Evolutionary conservation across 1,140 invertebrate genomes (phyloP).

Genomic region (Ceratoteleas bidentatus): DNA sequence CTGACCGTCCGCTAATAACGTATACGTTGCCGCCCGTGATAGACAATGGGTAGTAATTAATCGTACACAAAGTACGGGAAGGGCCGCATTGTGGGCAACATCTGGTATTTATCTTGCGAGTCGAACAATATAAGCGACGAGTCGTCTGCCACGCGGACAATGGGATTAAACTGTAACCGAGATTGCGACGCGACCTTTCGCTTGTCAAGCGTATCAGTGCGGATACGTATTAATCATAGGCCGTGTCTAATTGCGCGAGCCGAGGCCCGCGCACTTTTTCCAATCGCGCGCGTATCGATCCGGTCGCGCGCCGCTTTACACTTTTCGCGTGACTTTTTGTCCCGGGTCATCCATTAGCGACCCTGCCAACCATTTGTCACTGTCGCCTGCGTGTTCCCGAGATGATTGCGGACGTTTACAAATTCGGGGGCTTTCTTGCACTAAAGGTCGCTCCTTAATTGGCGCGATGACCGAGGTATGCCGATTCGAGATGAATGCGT

Average conservation of each 20-base stretch:
- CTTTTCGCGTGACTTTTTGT: constrained; percentile 9
- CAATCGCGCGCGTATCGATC: not conserved
- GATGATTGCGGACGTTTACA: constrained; percentile 64
- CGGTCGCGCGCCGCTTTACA: constrained; percentile 6
- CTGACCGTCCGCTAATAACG: constrained; percentile 74
- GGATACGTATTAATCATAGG: constrained; percentile 30
- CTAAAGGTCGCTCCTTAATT: constrained; percentile 19
- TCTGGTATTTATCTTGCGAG: constrained; percentile 78
- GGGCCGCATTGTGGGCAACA: constrained; percentile 73
- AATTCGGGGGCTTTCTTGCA: constrained; percentile 65
- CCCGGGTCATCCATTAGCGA: constrained; percentile 68
- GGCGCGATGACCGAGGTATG: constrained; percentile 23
- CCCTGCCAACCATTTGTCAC: constrained; percentile 71
- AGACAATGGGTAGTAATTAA: constrained; percentile 77
- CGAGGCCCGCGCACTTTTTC: not conserved
- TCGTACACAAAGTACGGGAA: constrained; percentile 75
- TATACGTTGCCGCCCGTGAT: constrained; percentile 75
- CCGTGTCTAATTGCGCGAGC: constrained; percentile 5
- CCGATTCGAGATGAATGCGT: constrained; percentile 21
- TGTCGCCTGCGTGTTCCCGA: constrained; percentile 62
- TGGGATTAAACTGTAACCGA: constrained; percentile 63
- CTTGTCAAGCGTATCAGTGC: constrained; percentile 36
- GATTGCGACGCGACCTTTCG: constrained; percentile 58
- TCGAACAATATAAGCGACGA: constrained; percentile 72
- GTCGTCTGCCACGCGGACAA: constrained; percentile 52